These are phyloP conservation scores for Alexandromys fortis DNA, from an alignment of 2,113 vertebrate species.

Conservation along the genomic window DNA sequence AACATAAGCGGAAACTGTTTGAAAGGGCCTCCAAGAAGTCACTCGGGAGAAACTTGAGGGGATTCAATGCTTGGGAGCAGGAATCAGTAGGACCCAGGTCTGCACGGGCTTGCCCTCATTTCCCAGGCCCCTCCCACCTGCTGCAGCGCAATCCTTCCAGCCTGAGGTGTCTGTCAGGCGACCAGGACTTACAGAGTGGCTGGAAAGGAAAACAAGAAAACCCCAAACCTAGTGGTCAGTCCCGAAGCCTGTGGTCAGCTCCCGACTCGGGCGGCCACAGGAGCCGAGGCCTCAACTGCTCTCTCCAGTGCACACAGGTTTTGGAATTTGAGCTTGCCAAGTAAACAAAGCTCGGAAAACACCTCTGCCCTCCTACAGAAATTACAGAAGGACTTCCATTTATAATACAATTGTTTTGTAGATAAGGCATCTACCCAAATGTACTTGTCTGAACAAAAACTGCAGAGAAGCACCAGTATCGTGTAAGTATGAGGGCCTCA, in stretches of 20 bases:
- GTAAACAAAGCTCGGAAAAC: not conserved
- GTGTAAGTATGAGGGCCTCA: too few species aligned
- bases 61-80: not conserved
- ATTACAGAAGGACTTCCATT: not conserved
- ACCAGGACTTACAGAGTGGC: not conserved
- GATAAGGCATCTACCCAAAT: not conserved
- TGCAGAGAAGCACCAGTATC: not conserved
- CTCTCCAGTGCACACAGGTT: not conserved
- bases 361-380: not conserved
- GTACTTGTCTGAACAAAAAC: not conserved
- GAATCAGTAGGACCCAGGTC: not conserved
- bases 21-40: not conserved
- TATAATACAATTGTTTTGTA: not conserved
- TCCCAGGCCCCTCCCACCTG: not conserved
- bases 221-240: not conserved
- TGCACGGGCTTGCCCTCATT: rapidly evolving
- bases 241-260: not conserved
- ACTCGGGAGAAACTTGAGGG: not conserved
- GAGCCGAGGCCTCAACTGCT: not conserved
- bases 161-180: not conserved
- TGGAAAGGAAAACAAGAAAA: not conserved
- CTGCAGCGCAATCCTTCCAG: too few species aligned
- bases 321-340: not conserved
- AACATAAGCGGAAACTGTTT: rapidly evolving
- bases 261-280: not conserved